phyloP scores from a whole-genome alignment of 35 echinoderm and acorn worm species.

The Amphiura filiformis region DNA sequence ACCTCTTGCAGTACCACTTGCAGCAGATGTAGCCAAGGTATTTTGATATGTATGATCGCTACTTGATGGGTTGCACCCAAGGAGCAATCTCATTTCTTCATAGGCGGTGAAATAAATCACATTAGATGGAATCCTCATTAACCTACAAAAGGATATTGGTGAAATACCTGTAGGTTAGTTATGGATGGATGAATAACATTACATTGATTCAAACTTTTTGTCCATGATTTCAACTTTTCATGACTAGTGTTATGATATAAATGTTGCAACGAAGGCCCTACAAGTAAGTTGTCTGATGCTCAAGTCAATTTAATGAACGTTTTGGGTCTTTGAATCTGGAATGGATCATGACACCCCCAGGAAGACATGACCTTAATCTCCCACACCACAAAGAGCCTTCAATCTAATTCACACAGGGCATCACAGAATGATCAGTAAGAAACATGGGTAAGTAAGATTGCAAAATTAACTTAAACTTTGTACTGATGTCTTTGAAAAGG shows the following conservation, averaged over 20 bases:
- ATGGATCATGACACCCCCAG: too few relatives aligned
- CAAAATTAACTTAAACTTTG: too few relatives aligned
- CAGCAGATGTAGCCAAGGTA: slow-evolving; percentile 42
- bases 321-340: too few relatives aligned
- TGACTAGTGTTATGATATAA: slow-evolving; percentile 15
- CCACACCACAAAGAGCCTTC: too few relatives aligned
- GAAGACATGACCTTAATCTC: too few relatives aligned
- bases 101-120: slow-evolving; percentile 72
- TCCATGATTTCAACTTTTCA: neutral
- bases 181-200: too few relatives aligned
- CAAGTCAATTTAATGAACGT: neutral
- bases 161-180: too few relatives aligned
- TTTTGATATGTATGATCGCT: slow-evolving; percentile 11
- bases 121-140: slow-evolving; percentile 70
- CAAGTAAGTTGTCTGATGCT: neutral
- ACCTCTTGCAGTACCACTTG: slow-evolving; percentile 66
- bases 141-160: slow-evolving; percentile 1
- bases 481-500: too few relatives aligned
- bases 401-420: too few relatives aligned
- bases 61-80: slow-evolving; percentile 29
- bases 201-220: neutral
- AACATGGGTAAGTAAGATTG: too few relatives aligned
- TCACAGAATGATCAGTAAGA: too few relatives aligned
- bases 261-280: neutral
- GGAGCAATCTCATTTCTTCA: slow-evolving; percentile 47